Base-by-base conservation (phyloP, 2,888 invertebrate species). In the Cenopis cana region DNA sequence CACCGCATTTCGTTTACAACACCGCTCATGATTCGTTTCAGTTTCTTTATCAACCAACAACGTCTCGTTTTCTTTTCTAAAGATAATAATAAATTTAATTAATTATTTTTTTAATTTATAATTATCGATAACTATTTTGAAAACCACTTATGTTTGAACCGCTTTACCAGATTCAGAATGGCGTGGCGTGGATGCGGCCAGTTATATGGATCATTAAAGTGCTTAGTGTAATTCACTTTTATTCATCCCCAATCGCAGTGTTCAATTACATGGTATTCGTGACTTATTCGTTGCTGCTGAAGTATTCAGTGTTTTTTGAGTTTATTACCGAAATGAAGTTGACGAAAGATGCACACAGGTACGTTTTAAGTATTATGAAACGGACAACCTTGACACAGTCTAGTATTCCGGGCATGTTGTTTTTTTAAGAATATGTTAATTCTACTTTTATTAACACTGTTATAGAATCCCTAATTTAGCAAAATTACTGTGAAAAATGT, bases 331-430 rank as follows among this genome's bases (percentile, higher is more conserved):
- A 61, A 71, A 61, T 49, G 18, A 41, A 33, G 59, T 54, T 65
- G 52, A 50, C 33, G 20, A 18, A 41, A 41, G 20, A 60, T 46
- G 69, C 38, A 33, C 54, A 17, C 52, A 14, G 52, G 29, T 69
- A 24, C 24, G 24, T 4, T 4, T 24, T 49, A 67, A 67, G 24
- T 29, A 52, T 71, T 55, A 71, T 67, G 55, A 67, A 71, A 67
- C 38, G 29, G 49, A 54, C 61, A 67, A 71, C 71, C 71, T 71
- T 71, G 71, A 61, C 66, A 56, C 50, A 46, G 46, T 46, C 14
- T 12, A 5, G 46, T 46, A n/a, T 46, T 46, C 46, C 29, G 60
- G 46, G n/a, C 29, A 24, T 20, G 41, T 38, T n/a, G 33, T 33
- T 33, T 33, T 33, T 33, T 33, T 33, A 33, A n/a, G n/a, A n/a